Base-by-base conservation (phyloP, 1,140 invertebrate species). In the Ridgeia piscesae region DNA sequence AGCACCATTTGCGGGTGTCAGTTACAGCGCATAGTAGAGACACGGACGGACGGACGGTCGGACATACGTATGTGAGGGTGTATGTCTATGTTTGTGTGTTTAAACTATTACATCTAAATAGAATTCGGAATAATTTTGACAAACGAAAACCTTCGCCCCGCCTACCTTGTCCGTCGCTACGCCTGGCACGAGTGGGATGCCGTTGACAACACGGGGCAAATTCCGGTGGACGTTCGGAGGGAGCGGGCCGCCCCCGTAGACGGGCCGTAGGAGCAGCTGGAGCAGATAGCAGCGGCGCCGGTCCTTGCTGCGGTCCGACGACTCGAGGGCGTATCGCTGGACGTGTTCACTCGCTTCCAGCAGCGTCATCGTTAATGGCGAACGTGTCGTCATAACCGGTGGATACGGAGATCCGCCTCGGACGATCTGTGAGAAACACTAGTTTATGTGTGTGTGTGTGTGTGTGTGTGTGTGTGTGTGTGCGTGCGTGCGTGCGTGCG, bases 281-380 rank as follows among this genome's bases (percentile, higher is more conserved):
- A 35, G 89, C 8, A 90, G 89, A n/a, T 90, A 90, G 31, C 89
- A 90, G 34, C 89, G 89, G 11, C 89, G 34, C 17, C 21, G 34
- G 17, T 90, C 89, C 34, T 34, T 90, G 89, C 11, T 17, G 58
- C 17, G 11, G 58, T 77, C 58, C 58, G 58, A 2, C 2, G 58
- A 8, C 11, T 77, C 58, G 89, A n/a, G 17, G 1, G 35, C 89
- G 34, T 90, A n/a, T 17, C 35, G 89, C 4, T n/a, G 34, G 9
- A 90, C 89, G 34, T 35, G 89, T n/a, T 90, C 89, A n/a, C 89
- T 42, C 89, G 89, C 89, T n/a, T 90, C 89, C 17, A 17, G 34
- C 34, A 42, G 89, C 34, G 89, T 90, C 89, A 90, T 42, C 89
- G 89, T 90, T 17, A 90, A 90, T 14, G 89, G 89, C 34, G 34